A percentile compares a stretch with the other conserved stretches of the same genome.
phyloP scores from a whole-genome alignment of 2,113 vertebrate species.

The Galbula dea region DNA sequence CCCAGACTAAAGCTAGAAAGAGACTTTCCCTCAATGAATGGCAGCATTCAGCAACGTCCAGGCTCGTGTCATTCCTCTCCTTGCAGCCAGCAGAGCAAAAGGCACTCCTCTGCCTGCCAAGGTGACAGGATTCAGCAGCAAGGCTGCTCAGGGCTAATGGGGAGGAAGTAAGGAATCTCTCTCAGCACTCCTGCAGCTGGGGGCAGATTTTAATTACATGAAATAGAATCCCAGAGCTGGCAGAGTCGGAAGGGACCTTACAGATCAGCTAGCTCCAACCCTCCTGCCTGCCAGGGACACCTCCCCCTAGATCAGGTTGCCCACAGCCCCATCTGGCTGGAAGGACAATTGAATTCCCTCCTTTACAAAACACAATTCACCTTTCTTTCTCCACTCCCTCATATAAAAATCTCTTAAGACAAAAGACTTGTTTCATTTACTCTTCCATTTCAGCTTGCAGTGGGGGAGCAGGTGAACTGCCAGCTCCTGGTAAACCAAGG shows the following conservation, averaged over 20 bases:
- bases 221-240: too few species aligned
- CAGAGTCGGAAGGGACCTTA: too few species aligned
- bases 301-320: too few species aligned
- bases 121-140: slow-evolving; percentile 41
- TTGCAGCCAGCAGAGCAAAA: slow-evolving; percentile 23
- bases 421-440: not conserved
- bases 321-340: too few species aligned
- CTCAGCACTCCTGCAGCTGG: not conserved
- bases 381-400: not conserved
- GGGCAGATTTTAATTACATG: not conserved
- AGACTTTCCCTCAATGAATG: slow-evolving; percentile 65
- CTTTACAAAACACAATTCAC: not conserved
- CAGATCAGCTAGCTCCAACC: too few species aligned
- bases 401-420: not conserved
- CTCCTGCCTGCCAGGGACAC: too few species aligned
- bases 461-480: not conserved
- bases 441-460: not conserved
- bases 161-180: slow-evolving; percentile 17
- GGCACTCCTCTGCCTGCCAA: slow-evolving; percentile 45
- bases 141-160: slow-evolving; percentile 9
- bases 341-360: not conserved
- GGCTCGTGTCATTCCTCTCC: slow-evolving; percentile 45
- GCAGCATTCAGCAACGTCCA: slow-evolving; percentile 52
- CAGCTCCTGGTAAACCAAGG: not conserved
- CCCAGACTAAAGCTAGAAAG: slow-evolving; percentile 43